Evolutionary conservation across 2,113 vertebrate species (phyloP).

Genomic region (Pelvicachromis taeniatus): DNA sequence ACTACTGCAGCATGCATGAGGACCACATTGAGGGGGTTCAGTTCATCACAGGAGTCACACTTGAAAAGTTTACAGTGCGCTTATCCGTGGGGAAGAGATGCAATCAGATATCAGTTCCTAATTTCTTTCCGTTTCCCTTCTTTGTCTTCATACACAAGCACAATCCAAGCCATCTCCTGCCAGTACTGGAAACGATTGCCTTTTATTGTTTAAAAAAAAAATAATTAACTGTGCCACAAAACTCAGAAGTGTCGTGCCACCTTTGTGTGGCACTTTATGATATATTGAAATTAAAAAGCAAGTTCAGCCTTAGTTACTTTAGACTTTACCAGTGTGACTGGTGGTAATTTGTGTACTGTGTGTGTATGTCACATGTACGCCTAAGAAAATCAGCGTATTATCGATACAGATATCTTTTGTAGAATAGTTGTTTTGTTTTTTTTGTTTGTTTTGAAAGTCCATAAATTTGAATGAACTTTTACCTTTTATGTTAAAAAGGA

Average conservation of each 20-base stretch:
- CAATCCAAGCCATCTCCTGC: constrained; percentile 70
- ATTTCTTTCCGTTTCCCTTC: constrained; percentile 27
- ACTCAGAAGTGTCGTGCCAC: constrained; percentile 70
- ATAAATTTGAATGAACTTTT: constrained; percentile 8
- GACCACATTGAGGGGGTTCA: constrained; percentile 50
- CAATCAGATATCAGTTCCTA: constrained; percentile 57
- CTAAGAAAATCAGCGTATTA: neutral
- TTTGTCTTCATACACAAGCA: constrained; percentile 63
- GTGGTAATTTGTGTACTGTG: constrained; percentile 1
- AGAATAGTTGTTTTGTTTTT: neutral
- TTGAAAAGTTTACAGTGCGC: constrained; percentile 76
- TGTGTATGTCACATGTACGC: neutral
- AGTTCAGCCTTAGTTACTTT: constrained; percentile 50
- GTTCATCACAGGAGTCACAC: constrained; percentile 70
- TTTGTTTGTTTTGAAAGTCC: neutral
- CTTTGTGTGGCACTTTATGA: constrained; percentile 70
- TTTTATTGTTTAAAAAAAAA: constrained; percentile 55
- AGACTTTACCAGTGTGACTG: constrained; percentile 6
- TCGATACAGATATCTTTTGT: neutral
- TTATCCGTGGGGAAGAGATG: constrained; percentile 58
- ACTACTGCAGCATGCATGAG: constrained; percentile 60
- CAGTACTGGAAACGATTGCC: constrained; percentile 79
- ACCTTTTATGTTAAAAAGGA: neutral
- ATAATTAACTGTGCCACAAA: constrained; percentile 71
- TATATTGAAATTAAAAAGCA: constrained; percentile 53